Evolutionary conservation across 2,888 invertebrate species (phyloP), one percentile per base, ranked within the genome.

Genomic region (Folsomia manolachei): DNA sequence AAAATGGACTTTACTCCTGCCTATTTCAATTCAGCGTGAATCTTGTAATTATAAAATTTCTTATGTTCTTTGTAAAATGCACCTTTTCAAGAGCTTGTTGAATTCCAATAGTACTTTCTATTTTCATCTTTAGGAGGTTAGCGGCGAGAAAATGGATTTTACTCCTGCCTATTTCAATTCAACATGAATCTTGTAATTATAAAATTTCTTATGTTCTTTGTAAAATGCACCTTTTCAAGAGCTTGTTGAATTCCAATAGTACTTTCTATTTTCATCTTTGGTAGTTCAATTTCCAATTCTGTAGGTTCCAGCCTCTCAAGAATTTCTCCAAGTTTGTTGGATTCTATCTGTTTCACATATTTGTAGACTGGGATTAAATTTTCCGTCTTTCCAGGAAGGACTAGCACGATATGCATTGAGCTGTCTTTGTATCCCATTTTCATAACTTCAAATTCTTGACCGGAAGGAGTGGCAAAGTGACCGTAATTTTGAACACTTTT

Each of bases 261-360:
- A 21, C 27, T 39, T 62, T 72, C 63, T 11, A 69, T 24, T 23
- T 56, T 21, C 11, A 72, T 18, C 53, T 63, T 72, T 21, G 71
- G 71, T 18, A 72, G 23, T 11, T 39, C 14, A 23, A 72, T 53
- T 24, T 72, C 71, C 64, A 72, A 39, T 56, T 72, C 69, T 4
- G 27, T 72, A 4, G 63, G 64, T 25, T 56, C 60, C 18, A 72
- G 63, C 11, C 23, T 2, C 4, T 63, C 27, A n/a, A 68, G 23
- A 63, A 72, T 63, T 11, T 63, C 27, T 18, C 53, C 39, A 1
- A 72, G 21, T 39, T 61, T 63, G 0, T 23, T 26, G 1, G 63
- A 27, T 27, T 18, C n/a, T 11, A 25, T n/a, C 7, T 4, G 7
- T 19, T 19, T 21, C 21, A 56, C 7, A n/a, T 56, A 21, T 7